Base-by-base conservation (phyloP, 2,797 vertebrate species). In the Malurus leucopterus region DNA sequence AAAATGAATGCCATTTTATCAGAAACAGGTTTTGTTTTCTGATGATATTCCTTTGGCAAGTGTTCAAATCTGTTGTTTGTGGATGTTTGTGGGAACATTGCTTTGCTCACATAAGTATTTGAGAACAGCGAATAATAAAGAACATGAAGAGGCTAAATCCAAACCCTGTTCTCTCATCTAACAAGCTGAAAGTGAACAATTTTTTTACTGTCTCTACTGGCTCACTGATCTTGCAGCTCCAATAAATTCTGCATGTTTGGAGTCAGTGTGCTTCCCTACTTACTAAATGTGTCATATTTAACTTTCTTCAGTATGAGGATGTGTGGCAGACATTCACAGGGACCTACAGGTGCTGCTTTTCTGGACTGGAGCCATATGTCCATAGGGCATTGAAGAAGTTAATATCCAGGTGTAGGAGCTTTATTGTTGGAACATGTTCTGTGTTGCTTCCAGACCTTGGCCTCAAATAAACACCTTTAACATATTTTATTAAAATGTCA, bases 391-490 rank as follows among this genome's bases (percentile, higher is more conserved):
- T 82, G 44, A 96, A 94, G 92, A 96, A 91, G 94, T 94, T 96
- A 95, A 89, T 64, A 96, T 95, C 90, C 97, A 97, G 97, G 96
- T 97, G 97, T 95, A 92, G 71, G 47, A 91, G 61, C 55, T 91
- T 78, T 57, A 55, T 34, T 51, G 90, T 59, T 87, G 61, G 70
- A 95, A 95, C 96, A 94, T 8, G 91, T 73, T 94, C 57, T 75
- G 44, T 30, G 13, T 62, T 81, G 80, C 91, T 94, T 92, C 81
- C 89, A 89, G n/a, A 87, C 63, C 67, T 80, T 46, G 80, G 91
- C 86, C 88, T 93, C 95, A 95, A 86, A 95, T 94, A 94, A 86
- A 74, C 2, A 20, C 17, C 47, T 93, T 93, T 91, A 90, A 93
- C 84, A 63, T 92, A 92, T 90, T 95, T 95, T 95, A 96, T 88